These are phyloP conservation scores for Neopipo cinnamomea DNA, from an alignment of 2,113 vertebrate species.

Conservation along the genomic window DNA sequence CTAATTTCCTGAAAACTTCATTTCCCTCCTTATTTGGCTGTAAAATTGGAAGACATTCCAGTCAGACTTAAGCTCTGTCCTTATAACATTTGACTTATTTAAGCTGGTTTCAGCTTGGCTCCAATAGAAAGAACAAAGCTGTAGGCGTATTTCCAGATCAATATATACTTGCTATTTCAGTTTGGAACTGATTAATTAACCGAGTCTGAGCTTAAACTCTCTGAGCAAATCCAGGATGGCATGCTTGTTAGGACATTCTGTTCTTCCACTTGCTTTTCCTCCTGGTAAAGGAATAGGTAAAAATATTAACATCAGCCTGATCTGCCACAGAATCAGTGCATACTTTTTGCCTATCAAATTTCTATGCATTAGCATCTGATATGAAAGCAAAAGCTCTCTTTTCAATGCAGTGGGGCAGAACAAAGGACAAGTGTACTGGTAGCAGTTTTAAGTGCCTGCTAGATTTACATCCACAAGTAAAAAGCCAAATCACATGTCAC, in stretches of 20 bases:
- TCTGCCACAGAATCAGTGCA: neutral
- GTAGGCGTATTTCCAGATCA: neutral
- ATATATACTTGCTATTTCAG: neutral
- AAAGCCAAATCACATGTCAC: neutral
- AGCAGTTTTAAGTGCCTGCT: neutral
- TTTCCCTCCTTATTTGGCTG: neutral
- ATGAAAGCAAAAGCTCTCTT: neutral
- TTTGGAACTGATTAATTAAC: neutral
- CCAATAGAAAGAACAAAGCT: neutral
- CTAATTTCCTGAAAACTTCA: neutral
- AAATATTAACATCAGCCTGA: neutral
- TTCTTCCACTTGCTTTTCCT: neutral
- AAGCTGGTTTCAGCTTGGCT: neutral
- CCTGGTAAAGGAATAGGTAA: neutral
- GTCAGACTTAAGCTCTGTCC: neutral
- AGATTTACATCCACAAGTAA: neutral
- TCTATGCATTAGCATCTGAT: neutral
- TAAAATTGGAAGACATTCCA: neutral
- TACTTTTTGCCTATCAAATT: neutral
- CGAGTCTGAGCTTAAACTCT: neutral
- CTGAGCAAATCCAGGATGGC: neutral
- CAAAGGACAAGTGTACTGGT: neutral
- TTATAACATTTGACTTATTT: neutral
- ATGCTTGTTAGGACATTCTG: neutral
- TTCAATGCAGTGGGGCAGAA: neutral